phyloP scores from a whole-genome alignment of 2,797 vertebrate genomes.

The Coilia nasus region DNA sequence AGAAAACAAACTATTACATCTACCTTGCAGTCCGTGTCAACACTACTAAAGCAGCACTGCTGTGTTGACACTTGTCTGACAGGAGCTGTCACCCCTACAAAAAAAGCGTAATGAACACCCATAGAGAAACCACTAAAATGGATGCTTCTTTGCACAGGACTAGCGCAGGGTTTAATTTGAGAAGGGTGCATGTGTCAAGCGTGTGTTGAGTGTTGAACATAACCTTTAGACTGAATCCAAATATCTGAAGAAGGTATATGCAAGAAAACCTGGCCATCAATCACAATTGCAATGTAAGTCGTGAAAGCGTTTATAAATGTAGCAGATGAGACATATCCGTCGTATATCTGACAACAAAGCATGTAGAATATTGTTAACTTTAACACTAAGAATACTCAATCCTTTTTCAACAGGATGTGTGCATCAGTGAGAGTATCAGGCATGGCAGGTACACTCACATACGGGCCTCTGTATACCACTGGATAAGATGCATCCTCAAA shows the following conservation, averaged over 20 bases:
- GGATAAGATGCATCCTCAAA: no score
- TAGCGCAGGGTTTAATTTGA: neutral
- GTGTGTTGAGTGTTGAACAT: neutral
- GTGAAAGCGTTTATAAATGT: constrained; percentile 40
- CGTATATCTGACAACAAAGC: neutral
- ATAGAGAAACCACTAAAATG: neutral
- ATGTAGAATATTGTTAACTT: neutral
- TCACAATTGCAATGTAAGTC: neutral
- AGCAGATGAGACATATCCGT: constrained; percentile 60
- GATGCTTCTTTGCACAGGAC: neutral
- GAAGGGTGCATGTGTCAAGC: neutral
- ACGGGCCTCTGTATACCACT: no score
- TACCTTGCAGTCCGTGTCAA: neutral
- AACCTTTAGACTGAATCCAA: neutral
- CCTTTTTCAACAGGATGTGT: neutral
- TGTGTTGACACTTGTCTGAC: neutral
- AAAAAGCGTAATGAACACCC: neutral
- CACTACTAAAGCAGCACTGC: constrained; percentile 40
- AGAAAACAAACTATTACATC: neutral
- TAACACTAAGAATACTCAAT: neutral
- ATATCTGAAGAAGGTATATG: neutral
- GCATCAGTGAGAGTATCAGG: no score
- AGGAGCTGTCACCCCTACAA: neutral
- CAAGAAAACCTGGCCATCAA: neutral
- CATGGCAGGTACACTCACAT: no score